Base-by-base conservation (phyloP, 2,797 vertebrate species). In the Hozukius guyotensis region DNA sequence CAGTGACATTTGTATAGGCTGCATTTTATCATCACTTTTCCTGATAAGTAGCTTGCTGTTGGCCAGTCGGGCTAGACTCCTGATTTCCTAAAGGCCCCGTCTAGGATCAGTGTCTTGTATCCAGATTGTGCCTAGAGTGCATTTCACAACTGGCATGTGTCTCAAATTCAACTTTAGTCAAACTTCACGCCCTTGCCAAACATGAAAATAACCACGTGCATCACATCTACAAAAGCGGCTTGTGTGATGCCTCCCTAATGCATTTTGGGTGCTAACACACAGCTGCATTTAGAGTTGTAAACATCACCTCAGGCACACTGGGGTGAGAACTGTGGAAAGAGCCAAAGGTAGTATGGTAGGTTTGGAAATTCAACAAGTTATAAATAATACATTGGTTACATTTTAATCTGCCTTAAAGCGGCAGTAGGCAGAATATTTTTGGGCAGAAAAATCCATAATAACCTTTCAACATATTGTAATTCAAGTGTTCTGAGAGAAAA, bases 251-350 rank as follows among this genome's bases (percentile, higher is more conserved):
- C 36, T 61, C 38, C 25, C 9, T 12, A 34, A 46, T 63, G 31
- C 2, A 42, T 63, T 53, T 49, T 14, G 36, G 55, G 56, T 79
- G 57, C 25, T 61, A 65, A 76, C 52, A 63, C 52, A 32, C 16
- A 4, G 49, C 52, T 72, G 27, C 12, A 63, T 78, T 83, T 64
- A 74, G 22, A 71, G 24, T 8, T 72, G 70, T 66, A 46, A 73
- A 69, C 25, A n/a, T 52, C 49, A 20, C 49, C 18, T n/a, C 12
- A 22, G 49, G 36, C 22, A 65, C 24, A 20, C 22, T 14, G 18
- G 31, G n/a, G 56, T 9, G 18, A 12, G 65, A 69, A 80, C 13
- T 73, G 32, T 65, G 59, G 9, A 67, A 22, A 59, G 36, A n/a
- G 31, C n/a, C 24, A 70, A 72, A 52, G 3, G 4, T 16, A 27